These are phyloP conservation scores for Torymus aiolomorphi DNA, from an alignment of 2,888 invertebrate genomes.

Conservation along the genomic window DNA sequence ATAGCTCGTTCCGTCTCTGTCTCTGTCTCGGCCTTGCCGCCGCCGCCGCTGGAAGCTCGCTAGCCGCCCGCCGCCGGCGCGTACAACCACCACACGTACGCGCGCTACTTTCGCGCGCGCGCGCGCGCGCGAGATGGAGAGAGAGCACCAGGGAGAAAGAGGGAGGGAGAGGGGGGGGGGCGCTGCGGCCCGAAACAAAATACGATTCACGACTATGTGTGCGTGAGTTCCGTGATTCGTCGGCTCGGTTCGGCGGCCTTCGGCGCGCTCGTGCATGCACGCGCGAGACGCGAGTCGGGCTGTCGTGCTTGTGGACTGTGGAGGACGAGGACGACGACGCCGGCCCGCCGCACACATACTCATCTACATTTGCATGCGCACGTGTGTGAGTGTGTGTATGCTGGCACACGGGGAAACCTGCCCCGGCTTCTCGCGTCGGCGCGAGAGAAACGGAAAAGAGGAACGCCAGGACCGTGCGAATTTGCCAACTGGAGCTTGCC, in stretches of 20 bases:
- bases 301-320: too few relatives aligned
- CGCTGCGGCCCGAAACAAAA: background rate
- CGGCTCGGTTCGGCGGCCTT: constrained; percentile 17
- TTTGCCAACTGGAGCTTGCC: constrained; percentile 35
- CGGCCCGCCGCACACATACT: background rate
- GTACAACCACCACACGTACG: background rate
- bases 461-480: constrained; percentile 43
- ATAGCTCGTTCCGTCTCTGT: constrained; percentile 10
- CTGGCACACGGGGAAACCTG: constrained; percentile 25
- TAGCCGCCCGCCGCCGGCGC: background rate
- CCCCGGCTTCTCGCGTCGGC: background rate
- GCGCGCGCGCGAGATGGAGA: too few relatives aligned
- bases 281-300: background rate
- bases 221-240: constrained; percentile 4
- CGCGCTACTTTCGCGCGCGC: too few relatives aligned
- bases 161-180: constrained; percentile 15
- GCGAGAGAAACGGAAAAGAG: background rate
- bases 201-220: background rate
- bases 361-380: constrained; percentile 22
- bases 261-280: background rate
- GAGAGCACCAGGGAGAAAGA: background rate
- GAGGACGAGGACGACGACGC: background rate
- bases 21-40: background rate
- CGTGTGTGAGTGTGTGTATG: constrained; percentile 11
- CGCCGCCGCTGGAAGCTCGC: background rate